A percentile compares a stretch with the other conserved stretches of the same genome.
These are phyloP conservation scores for Blomia tropicalis DNA, from an alignment of 2,888 invertebrate genomes.

Conservation along the genomic window DNA sequence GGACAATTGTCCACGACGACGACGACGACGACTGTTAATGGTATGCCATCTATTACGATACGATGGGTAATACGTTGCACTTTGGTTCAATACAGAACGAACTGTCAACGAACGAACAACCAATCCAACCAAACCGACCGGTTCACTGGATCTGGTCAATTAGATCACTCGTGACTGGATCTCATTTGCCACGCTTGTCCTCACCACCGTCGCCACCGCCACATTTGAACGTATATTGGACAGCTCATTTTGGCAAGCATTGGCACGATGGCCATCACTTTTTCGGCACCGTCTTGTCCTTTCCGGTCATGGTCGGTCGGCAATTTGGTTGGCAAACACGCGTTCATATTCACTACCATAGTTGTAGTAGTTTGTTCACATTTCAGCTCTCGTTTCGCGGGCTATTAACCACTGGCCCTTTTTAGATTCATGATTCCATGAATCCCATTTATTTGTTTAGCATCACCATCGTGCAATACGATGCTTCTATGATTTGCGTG, in stretches of 20 bases:
- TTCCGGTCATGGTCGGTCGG: background rate
- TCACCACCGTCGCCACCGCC: background rate
- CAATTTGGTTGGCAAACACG: background rate
- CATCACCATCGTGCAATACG: background rate
- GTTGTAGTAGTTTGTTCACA: background rate
- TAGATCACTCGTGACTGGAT: constrained; percentile 9
- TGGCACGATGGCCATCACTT: background rate
- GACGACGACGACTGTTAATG: no score
- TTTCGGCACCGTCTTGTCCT: background rate
- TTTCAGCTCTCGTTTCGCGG: background rate
- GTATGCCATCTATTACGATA: no score
- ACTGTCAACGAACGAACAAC: no score
- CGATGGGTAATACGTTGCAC: no score
- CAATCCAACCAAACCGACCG: no score
- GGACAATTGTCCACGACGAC: no score
- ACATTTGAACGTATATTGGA: background rate
- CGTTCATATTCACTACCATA: background rate
- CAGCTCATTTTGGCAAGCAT: background rate
- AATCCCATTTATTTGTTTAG: background rate
- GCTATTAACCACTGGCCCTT: background rate
- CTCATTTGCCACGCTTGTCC: constrained; percentile 1
- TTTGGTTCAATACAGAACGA: no score
- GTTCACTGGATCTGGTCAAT: constrained; percentile 5
- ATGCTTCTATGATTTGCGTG: no score
- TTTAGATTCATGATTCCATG: no score